Base-by-base conservation (phyloP, 2,113 vertebrate species). In the Eidolon helvum region DNA sequence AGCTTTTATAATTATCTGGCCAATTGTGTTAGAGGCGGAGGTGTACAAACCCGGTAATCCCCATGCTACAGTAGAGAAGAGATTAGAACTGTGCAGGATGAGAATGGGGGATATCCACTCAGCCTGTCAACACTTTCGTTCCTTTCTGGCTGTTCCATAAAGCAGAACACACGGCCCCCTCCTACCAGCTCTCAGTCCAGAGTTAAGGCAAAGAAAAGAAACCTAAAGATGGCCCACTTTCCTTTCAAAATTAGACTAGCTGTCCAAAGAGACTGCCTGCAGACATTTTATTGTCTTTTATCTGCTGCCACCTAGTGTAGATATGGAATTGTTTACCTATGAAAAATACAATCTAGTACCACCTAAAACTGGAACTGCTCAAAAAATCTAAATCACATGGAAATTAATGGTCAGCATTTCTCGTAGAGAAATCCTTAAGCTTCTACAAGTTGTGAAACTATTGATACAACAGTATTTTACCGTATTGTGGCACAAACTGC, bases 291-390 rank as follows among this genome's bases (percentile, higher is more conserved):
- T 75, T 98, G 92, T 87, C 74, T 98, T 97, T 97, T 96, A 93
- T 97, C 96, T 98, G 97, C 97, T 97, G 98, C 98, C 98, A 98
- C 66, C 99, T 99, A 98, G 98, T 1, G 98, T 87, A 21, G 3
- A 77, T 4, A 79, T 4, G 48, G 3, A 87, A 86, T 38, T 72
- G n/a, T 94, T 97, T 74, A 65, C 15, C 30, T 83, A 85, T 1
- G 43, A 96, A 96, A 95, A 94, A 82, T 22, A 87, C 4, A 87
- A 72, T 35, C 57, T 77, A 26, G 43, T 72, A 74, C 71, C 18
- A 61, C 21, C 43, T 35, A 50, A 95, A 74, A 92, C 28, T 9
- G 45, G 68, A 95, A 84, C 14, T 26, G 10, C n/a, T 79, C 53
- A 38, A 78, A 91, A 87, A 83, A 65, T 63, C 38, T 43, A 82